These are phyloP conservation scores for Morus bassanus DNA, from an alignment of 2,797 vertebrate genomes.

Conservation along the genomic window DNA sequence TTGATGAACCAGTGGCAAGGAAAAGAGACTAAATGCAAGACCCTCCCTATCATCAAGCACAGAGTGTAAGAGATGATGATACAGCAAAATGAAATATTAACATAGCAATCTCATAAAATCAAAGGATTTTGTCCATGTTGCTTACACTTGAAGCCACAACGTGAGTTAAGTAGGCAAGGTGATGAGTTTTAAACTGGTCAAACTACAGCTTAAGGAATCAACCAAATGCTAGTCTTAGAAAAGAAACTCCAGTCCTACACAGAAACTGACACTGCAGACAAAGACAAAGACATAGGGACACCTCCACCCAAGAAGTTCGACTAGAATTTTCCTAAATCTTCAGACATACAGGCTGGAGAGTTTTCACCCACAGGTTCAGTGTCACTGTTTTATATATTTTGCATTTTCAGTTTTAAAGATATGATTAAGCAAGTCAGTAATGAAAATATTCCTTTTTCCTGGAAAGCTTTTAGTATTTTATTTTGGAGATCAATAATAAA, in stretches of 20 bases:
- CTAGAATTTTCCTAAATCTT: background rate
- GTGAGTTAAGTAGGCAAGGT: background rate
- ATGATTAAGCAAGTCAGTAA: background rate
- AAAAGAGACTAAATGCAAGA: background rate
- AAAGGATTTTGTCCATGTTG: background rate
- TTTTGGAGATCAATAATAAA: background rate
- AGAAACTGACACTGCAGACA: background rate
- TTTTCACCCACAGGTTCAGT: background rate
- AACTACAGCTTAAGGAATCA: background rate
- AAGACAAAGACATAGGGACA: background rate
- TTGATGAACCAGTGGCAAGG: background rate
- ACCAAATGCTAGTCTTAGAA: background rate
- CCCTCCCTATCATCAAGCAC: background rate
- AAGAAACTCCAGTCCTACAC: background rate
- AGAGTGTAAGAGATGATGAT: background rate
- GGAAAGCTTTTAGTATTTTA: background rate
- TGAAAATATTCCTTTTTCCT: background rate
- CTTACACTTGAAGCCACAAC: background rate
- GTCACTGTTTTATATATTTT: background rate
- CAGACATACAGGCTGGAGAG: background rate
- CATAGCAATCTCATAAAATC: background rate
- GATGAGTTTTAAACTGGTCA: background rate
- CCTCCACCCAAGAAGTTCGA: background rate
- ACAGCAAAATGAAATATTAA: background rate
- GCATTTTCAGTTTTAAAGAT: background rate